Percentiles rank a stretch among this genome's conserved stretches.
These are phyloP conservation scores for Rallus limicola DNA, from an alignment of 2,113 vertebrate species.

Conservation along the genomic window DNA sequence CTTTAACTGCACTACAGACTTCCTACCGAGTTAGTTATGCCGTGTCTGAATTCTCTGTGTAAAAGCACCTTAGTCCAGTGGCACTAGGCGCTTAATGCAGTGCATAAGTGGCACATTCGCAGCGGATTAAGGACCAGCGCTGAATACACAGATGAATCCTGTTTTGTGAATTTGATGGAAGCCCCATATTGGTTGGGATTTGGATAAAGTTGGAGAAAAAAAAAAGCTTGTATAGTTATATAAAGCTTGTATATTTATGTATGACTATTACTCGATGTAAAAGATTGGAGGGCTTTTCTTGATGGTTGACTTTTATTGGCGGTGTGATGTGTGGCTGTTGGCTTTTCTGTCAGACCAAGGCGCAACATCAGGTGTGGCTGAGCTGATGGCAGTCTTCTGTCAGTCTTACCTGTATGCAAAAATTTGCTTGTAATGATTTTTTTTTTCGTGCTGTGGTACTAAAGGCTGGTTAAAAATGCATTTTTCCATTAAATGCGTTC, in stretches of 20 bases:
- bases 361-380: too few species aligned
- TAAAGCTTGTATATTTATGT: not conserved
- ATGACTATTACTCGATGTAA: not conserved
- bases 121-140: not conserved
- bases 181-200: not conserved
- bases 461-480: too few species aligned
- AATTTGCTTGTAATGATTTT: too few species aligned
- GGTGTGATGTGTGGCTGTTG: too few species aligned
- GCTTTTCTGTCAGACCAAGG: too few species aligned
- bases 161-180: not conserved
- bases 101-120: not conserved
- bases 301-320: not conserved
- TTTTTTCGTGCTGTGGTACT: too few species aligned
- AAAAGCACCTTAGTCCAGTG: not conserved
- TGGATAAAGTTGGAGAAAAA: not conserved
- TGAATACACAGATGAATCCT: not conserved
- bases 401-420: too few species aligned
- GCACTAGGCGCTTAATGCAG: not conserved
- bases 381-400: too few species aligned
- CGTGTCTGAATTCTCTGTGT: rapidly evolving
- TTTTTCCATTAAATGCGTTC: too few species aligned
- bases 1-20: rapidly evolving
- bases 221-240: not conserved
- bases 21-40: not conserved
- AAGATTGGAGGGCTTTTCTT: rapidly evolving